These are phyloP conservation scores for Thymelicus sylvestris DNA, from an alignment of 2,888 invertebrate species.

Conservation along the genomic window DNA sequence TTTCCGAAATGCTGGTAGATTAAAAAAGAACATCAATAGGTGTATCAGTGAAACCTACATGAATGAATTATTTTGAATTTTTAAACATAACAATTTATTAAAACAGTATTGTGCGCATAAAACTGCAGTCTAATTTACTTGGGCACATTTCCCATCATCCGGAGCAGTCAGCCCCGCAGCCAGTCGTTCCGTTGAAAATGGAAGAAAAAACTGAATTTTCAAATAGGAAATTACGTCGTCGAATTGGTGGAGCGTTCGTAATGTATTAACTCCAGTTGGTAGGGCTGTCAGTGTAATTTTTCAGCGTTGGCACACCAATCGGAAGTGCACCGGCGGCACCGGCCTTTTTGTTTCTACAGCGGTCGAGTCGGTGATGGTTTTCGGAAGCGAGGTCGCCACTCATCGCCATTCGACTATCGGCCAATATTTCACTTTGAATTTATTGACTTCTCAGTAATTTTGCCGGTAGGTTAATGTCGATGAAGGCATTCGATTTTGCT, in stretches of 20 bases:
- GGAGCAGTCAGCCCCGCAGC: constrained; percentile 23
- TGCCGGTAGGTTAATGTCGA: constrained; percentile 27
- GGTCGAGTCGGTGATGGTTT: constrained; percentile 70
- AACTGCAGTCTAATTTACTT: constrained; percentile 29
- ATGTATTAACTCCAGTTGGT: constrained; percentile 60
- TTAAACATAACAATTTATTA: too few relatives aligned
- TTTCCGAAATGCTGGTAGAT: too few relatives aligned
- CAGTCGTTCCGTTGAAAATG: constrained; percentile 30
- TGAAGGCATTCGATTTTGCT: constrained; percentile 21
- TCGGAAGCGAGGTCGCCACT: constrained; percentile 79
- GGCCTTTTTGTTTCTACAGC: constrained; percentile 77
- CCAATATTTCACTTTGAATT: constrained; percentile 73
- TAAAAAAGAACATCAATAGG: too few relatives aligned
- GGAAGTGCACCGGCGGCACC: constrained; percentile 75
- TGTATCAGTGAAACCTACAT: too few relatives aligned
- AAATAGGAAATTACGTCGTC: constrained; percentile 40
- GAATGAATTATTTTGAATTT: too few relatives aligned
- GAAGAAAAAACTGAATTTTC: constrained; percentile 35
- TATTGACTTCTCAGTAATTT: constrained; percentile 58
- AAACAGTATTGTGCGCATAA: constrained; percentile 8
- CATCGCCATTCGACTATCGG: constrained; percentile 66
- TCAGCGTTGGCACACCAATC: constrained; percentile 80
- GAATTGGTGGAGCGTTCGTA: constrained; percentile 51
- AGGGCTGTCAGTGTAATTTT: constrained; percentile 71
- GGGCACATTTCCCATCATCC: constrained; percentile 30